Percentiles rank a stretch among this genome's conserved stretches.
Conservation (phyloP, 2,888 invertebrate genomes). For the Drosophila birchii region DNA sequence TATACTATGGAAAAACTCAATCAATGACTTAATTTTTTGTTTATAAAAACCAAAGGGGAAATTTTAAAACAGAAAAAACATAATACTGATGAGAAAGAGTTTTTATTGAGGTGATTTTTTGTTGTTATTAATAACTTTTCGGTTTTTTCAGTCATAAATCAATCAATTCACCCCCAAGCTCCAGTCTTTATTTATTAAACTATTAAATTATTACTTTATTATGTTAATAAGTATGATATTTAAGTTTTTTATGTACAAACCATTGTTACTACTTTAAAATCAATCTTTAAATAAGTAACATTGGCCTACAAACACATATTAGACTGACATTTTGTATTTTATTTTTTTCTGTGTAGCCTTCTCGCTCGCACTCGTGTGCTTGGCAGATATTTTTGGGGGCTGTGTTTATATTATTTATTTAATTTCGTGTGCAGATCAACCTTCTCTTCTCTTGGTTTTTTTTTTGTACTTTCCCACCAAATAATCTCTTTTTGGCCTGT, state of each 20-base stretch:
- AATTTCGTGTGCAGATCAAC: conserved; percentile 37
- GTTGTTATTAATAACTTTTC: too few relatives aligned
- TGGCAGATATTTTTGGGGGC: conserved; percentile 33
- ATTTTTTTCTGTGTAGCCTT: conserved; percentile 20
- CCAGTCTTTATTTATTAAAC: neutral
- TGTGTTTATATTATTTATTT: conserved; percentile 49
- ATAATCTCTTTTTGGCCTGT: conserved; percentile 56
- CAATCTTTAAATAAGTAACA: neutral
- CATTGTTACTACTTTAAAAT: neutral
- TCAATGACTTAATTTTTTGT: too few relatives aligned
- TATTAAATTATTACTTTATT: neutral
- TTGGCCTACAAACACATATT: conserved; percentile 10
- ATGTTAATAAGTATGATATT: too few relatives aligned
- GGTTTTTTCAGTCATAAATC: too few relatives aligned
- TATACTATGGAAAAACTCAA: too few relatives aligned
- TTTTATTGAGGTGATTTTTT: too few relatives aligned
- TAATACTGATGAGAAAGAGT: too few relatives aligned
- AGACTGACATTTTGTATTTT: neutral
- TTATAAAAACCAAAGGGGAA: too few relatives aligned
- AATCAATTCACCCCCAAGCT: neutral
- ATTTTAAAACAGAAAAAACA: too few relatives aligned
- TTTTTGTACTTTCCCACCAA: conserved; percentile 3
- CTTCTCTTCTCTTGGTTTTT: neutral
- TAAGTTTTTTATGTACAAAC: neutral
- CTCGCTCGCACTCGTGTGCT: conserved; percentile 22